A percentile compares a stretch with the other conserved stretches of the same genome.
phyloP scores from a whole-genome alignment of 2,113 vertebrate genomes.

The Epinephelus cyanopodus region DNA sequence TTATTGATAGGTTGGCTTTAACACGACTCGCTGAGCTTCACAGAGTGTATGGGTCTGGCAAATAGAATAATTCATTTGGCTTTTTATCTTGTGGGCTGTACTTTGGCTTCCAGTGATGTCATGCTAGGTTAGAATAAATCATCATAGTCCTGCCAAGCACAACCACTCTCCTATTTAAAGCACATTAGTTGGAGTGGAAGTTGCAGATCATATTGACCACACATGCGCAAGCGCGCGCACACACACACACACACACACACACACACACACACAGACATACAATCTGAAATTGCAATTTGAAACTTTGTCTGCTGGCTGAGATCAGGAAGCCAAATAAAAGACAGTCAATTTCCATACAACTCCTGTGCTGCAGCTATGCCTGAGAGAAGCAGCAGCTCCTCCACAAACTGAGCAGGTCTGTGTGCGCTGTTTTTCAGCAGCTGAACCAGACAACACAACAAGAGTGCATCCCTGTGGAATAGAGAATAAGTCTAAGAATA shows the following conservation, averaged over 20 bases:
- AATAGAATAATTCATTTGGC: constrained; percentile 67
- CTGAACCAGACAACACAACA: constrained; percentile 41
- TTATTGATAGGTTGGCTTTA: neutral
- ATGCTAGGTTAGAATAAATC: constrained; percentile 67
- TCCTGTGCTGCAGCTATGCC: constrained; percentile 4
- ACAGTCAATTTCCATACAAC: constrained; percentile 6
- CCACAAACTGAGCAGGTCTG: constrained; percentile 3
- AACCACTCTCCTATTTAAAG: constrained; percentile 56
- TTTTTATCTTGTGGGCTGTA: constrained; percentile 29
- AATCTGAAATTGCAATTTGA: neutral
- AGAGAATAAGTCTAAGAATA: constrained; percentile 22
- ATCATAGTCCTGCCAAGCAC: constrained; percentile 67
- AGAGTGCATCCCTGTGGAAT: constrained; percentile 38
- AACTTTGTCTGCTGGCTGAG: neutral
- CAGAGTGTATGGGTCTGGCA: constrained; percentile 27
- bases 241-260: constrained; percentile 21
- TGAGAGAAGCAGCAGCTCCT: constrained; percentile 15
- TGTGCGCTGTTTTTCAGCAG: constrained; percentile 38
- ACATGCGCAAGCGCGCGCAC: constrained; percentile 17
- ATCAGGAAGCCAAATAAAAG: constrained; percentile 11
- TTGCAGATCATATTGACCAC: constrained; percentile 18
- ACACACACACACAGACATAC: neutral
- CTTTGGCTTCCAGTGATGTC: constrained; percentile 58
- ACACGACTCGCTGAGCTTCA: neutral
- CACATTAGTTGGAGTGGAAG: constrained; percentile 38